Conservation (phyloP, 2,113 vertebrate genomes). For the Spheniscus mendiculus region DNA sequence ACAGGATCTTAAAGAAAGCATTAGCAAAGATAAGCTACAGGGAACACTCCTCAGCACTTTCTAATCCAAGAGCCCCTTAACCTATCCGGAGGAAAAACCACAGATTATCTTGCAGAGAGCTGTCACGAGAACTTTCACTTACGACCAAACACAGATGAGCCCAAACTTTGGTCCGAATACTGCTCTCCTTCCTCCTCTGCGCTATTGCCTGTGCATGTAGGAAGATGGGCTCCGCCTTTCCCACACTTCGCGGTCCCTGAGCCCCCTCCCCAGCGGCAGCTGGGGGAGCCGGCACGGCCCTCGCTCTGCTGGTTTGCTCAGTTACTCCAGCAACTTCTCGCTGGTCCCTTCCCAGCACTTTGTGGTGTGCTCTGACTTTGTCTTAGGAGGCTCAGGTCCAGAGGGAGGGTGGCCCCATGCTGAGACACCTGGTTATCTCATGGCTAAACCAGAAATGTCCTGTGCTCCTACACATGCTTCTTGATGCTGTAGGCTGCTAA, state of each 20-base stretch:
- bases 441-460: not conserved
- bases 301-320: not conserved
- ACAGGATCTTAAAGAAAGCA: not conserved
- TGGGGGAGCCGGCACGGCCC: not conserved
- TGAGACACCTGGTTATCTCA: not conserved
- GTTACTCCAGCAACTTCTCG: not conserved
- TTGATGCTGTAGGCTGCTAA: not conserved
- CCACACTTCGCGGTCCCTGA: not conserved
- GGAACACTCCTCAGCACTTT: not conserved
- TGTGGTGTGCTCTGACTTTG: not conserved
- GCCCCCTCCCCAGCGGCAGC: fast-evolving
- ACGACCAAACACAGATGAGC: not conserved
- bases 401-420: not conserved
- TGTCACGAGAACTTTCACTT: not conserved
- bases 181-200: not conserved
- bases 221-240: not conserved
- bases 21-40: not conserved
- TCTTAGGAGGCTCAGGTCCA: not conserved
- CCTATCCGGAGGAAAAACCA: not conserved
- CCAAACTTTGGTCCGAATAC: not conserved
- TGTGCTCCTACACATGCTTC: not conserved
- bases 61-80: not conserved
- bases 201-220: not conserved
- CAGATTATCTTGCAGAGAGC: not conserved
- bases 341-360: not conserved